Evolutionary conservation across 2,888 invertebrate genomes (phyloP).

Genomic region (Ditula angustiorana): DNA sequence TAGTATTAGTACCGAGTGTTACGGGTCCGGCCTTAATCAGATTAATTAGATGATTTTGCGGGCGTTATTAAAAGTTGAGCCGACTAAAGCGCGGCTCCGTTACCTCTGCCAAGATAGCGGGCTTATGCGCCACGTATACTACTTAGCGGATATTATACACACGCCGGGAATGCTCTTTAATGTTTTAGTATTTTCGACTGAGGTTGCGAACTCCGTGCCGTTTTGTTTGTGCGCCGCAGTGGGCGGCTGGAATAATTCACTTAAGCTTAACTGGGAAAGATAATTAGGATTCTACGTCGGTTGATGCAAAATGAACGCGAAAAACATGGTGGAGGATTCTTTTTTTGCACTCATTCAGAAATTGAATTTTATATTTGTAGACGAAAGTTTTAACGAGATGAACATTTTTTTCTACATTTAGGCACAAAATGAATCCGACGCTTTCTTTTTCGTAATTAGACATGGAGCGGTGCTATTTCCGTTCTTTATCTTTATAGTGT

Average conservation of each 20-base stretch:
- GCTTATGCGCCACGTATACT: constrained; percentile 76
- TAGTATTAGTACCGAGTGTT: constrained; percentile 75
- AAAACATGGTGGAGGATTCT: constrained; percentile 77
- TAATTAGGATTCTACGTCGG: constrained; percentile 85
- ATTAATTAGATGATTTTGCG: constrained; percentile 84
- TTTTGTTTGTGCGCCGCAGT: constrained; percentile 83
- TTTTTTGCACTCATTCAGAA: constrained; percentile 82
- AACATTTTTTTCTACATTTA: constrained; percentile 70
- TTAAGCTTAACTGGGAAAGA: constrained; percentile 85
- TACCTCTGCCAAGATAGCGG: constrained; percentile 78
- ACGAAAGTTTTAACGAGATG: constrained; percentile 81
- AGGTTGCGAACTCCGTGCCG: constrained; percentile 81
- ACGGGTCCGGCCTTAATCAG: constrained; percentile 77
- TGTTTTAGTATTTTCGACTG: constrained; percentile 85
- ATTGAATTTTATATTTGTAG: constrained; percentile 84
- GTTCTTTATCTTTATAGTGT: neutral
- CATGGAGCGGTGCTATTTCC: constrained; percentile 40
- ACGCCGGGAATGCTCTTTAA: constrained; percentile 80
- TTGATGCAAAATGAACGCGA: constrained; percentile 84
- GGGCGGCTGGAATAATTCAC: constrained; percentile 84
- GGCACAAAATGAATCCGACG: constrained; percentile 64
- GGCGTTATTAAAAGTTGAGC: constrained; percentile 84
- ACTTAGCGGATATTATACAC: constrained; percentile 82
- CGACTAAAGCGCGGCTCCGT: constrained; percentile 74
- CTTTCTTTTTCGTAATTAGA: constrained; percentile 65